A percentile compares a stretch with the other conserved stretches of the same genome.
Conservation (phyloP, 2,888 invertebrate genomes). For the Metacarcinus magister region DNA sequence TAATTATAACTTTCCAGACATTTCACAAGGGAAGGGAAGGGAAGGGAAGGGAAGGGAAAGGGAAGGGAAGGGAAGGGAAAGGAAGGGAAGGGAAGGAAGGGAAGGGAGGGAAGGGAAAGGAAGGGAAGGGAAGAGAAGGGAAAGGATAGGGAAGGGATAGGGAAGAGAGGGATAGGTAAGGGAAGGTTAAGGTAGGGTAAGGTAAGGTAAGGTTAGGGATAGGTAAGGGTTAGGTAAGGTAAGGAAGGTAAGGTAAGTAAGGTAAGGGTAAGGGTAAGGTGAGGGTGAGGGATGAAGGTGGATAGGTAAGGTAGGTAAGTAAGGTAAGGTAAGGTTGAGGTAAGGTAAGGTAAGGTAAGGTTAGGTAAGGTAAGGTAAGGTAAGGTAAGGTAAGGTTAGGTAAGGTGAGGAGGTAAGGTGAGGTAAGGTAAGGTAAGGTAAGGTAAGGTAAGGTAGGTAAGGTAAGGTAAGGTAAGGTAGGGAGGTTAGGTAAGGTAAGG, state of each 20-base stretch:
- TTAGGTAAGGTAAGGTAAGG: too few relatives aligned
- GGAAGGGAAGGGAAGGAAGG: background rate
- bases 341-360: too few relatives aligned
- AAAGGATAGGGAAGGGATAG: background rate
- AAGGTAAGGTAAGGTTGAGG: too few relatives aligned
- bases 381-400: too few relatives aligned
- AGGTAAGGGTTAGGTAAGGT: background rate
- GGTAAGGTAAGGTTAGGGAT: background rate
- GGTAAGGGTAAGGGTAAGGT: background rate
- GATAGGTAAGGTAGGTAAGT: background rate
- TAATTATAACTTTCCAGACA: too few relatives aligned
- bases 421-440: background rate
- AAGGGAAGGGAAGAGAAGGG: background rate
- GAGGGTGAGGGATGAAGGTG: background rate
- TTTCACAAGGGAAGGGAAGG: background rate
- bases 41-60: background rate
- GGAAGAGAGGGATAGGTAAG: background rate
- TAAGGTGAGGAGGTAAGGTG: too few relatives aligned
- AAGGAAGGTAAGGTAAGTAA: background rate
- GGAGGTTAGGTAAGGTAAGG: background rate
- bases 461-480: background rate
- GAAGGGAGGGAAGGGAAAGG: background rate
- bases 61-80: background rate
- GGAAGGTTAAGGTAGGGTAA: background rate
- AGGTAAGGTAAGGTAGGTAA: background rate